Conservation (phyloP, 2,888 invertebrate genomes). For the Anagyrus pseudococci region DNA sequence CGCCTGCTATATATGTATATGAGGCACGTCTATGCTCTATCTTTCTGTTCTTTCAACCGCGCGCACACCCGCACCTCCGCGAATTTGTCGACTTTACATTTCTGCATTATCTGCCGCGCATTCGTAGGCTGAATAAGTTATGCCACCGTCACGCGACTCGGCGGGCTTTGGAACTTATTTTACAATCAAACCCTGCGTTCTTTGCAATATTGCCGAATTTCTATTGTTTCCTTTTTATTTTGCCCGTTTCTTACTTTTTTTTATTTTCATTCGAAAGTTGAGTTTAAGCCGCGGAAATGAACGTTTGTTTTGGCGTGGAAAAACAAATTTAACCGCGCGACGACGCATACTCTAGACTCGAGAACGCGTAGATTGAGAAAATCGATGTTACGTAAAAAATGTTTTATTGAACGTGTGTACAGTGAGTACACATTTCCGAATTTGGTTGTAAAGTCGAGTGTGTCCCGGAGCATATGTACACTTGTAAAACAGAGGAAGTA, state of each 20-base stretch:
- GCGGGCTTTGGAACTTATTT: no score
- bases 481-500: no score
- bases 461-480: no score
- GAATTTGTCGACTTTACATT: background rate
- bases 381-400: no score
- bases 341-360: no score
- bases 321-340: background rate
- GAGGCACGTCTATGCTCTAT: background rate
- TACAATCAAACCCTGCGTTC: conserved; percentile 17
- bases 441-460: no score
- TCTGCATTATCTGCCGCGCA: background rate
- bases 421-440: no score
- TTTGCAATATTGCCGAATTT: conserved; percentile 18
- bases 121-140: conserved; percentile 15
- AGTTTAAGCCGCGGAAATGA: background rate
- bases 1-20: background rate
- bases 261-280: background rate
- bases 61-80: background rate
- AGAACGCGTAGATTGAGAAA: background rate
- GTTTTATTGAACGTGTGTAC: no score
- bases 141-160: conserved; percentile 19
- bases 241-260: no score
- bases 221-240: conserved; percentile 1
- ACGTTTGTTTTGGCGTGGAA: background rate
- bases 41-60: background rate